Evolutionary conservation across 30 jellyfish, hydroid and myxozoan genomes (phyloP).

Genomic region (Turritopsis dohrnii): DNA sequence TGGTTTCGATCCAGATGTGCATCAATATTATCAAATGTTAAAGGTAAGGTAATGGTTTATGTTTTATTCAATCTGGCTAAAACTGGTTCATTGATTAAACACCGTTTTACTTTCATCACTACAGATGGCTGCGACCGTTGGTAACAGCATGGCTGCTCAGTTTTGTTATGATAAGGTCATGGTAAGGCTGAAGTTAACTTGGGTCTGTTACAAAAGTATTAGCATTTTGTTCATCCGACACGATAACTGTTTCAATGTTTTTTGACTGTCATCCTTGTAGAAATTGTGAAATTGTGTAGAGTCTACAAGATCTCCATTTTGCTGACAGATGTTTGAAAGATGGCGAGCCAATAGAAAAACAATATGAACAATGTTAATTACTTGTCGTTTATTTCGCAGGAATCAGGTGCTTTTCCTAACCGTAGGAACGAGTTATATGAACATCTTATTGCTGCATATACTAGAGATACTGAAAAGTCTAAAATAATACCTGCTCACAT

Average conservation of each 20-base stretch:
- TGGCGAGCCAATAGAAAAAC: no score
- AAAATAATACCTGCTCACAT: slow-evolving; percentile 6
- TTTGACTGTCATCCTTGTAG: no score
- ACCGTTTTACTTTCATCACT: neutral
- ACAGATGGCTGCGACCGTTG: slow-evolving; percentile 81
- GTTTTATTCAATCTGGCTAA: neutral
- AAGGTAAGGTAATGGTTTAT: slow-evolving; percentile 33
- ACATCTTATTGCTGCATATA: slow-evolving; percentile 28
- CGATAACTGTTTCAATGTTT: no score
- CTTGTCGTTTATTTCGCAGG: neutral
- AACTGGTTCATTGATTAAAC: neutral
- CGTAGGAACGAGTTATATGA: slow-evolving; percentile 40
- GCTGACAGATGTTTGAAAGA: no score
- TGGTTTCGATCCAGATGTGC: slow-evolving; percentile 73
- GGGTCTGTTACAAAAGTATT: no score
- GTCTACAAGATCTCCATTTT: no score
- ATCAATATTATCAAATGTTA: slow-evolving; percentile 76
- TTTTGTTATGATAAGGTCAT: slow-evolving; percentile 69
- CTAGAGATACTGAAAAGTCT: slow-evolving; percentile 11
- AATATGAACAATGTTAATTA: neutral
- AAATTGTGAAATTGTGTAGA: no score
- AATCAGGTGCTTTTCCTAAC: slow-evolving; percentile 28
- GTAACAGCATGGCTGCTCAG: slow-evolving; percentile 93
- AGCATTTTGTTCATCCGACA: no score
- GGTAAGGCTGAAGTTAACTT: slow-evolving; percentile 44